Conservation (phyloP, 2,797 vertebrate genomes). For the Eulemur mongoz region DNA sequence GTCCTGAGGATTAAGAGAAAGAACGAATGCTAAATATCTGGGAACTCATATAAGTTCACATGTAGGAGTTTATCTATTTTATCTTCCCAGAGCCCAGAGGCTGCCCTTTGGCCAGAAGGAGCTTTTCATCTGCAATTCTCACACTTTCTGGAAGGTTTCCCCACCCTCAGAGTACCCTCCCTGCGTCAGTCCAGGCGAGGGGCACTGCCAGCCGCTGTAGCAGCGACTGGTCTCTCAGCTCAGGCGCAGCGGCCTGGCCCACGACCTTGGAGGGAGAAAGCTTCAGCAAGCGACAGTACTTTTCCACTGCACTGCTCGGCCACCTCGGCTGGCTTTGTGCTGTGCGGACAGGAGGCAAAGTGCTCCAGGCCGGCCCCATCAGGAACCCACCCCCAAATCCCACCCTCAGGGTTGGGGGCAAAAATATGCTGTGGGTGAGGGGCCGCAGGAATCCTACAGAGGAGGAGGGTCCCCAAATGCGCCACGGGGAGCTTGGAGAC, state of each 20-base stretch:
- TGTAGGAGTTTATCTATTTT: not conserved
- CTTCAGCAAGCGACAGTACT: slow-evolving; percentile 69
- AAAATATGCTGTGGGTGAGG: not conserved
- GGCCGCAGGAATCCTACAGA: not conserved
- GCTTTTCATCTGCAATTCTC: not conserved
- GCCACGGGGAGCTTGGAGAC: not conserved
- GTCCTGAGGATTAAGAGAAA: not conserved
- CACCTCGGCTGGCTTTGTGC: slow-evolving; percentile 70
- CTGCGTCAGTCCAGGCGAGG: not conserved
- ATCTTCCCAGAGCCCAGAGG: not conserved
- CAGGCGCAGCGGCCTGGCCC: not conserved
- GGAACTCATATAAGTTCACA: not conserved
- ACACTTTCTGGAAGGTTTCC: not conserved
- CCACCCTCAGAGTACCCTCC: not conserved
- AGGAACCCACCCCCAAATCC: slow-evolving; percentile 52
- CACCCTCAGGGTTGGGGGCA: not conserved
- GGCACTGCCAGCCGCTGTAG: not conserved
- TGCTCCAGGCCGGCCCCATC: not conserved
- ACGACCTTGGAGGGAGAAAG: slow-evolving; percentile 74
- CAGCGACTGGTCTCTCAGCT: not conserved
- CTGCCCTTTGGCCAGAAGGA: not conserved
- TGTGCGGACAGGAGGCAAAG: slow-evolving; percentile 82
- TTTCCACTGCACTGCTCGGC: slow-evolving; percentile 72
- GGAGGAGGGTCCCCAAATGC: not conserved
- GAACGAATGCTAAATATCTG: not conserved